Percentiles rank a stretch among this genome's conserved stretches.
Conservation (phyloP, 2,888 invertebrate species). For the Parnassius smintheus region DNA sequence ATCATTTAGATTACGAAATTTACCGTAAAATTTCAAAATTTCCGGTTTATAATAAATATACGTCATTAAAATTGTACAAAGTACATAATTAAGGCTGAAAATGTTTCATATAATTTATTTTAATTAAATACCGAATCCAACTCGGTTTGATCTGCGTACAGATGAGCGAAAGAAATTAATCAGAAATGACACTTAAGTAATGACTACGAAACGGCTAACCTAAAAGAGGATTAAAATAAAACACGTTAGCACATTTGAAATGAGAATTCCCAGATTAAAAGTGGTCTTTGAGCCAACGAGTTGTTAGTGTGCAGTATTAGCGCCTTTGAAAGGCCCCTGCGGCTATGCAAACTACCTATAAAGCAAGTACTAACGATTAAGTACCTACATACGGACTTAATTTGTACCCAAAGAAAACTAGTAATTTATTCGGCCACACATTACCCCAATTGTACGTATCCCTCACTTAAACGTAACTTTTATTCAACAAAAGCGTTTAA, state of each 20-base stretch:
- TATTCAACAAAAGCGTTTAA: slow-evolving; percentile 35
- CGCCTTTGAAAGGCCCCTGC: slow-evolving; percentile 16
- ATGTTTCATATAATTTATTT: too few relatives aligned
- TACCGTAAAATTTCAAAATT: too few relatives aligned
- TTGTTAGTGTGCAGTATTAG: slow-evolving; percentile 14
- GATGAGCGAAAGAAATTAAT: too few relatives aligned
- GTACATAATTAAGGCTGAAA: too few relatives aligned
- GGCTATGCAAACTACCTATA: slow-evolving; percentile 28
- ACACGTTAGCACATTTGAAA: slow-evolving; percentile 8
- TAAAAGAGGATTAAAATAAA: slow-evolving; percentile 9
- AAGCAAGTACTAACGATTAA: slow-evolving; percentile 60
- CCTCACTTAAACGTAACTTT: slow-evolving; percentile 33
- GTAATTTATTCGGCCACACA: slow-evolving; percentile 69
- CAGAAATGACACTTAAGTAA: slow-evolving; percentile 5
- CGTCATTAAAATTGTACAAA: too few relatives aligned
- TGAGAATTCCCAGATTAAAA: slow-evolving; percentile 1
- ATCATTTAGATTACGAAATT: too few relatives aligned
- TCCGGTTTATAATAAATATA: too few relatives aligned
- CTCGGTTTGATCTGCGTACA: too few relatives aligned
- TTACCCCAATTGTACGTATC: slow-evolving; percentile 68
- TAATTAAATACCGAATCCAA: too few relatives aligned
- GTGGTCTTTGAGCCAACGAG: slow-evolving; percentile 11
- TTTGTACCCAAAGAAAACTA: slow-evolving; percentile 69
- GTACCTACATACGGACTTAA: slow-evolving; percentile 66
- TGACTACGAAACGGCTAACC: not conserved